Evolutionary conservation across 1,140 invertebrate species (phyloP).

Genomic region (Varroa destructor): DNA sequence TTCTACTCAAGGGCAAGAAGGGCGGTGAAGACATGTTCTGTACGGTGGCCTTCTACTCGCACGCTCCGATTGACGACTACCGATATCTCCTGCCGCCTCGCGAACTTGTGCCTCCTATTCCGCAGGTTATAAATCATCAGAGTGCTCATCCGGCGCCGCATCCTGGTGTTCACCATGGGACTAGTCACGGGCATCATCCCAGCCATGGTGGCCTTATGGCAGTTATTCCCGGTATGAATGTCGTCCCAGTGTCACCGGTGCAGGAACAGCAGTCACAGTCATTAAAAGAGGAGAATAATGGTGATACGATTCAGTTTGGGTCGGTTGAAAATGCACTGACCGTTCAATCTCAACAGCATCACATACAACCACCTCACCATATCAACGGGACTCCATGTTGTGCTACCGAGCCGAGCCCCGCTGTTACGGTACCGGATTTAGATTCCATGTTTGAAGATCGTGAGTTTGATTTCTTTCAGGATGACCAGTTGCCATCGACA

Average conservation of each 20-base stretch:
- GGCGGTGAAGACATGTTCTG: too few relatives aligned
- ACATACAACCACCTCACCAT: too few relatives aligned
- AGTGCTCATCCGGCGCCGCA: too few relatives aligned
- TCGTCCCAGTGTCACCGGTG: not conserved
- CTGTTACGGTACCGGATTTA: not conserved
- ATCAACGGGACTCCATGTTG: not conserved
- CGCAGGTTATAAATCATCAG: too few relatives aligned
- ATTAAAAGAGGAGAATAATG: not conserved
- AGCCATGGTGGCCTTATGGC: not conserved
- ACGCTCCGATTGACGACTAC: too few relatives aligned
- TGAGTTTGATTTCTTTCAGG: conserved; percentile 26
- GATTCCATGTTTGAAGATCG: conserved; percentile 16
- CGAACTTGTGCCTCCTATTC: too few relatives aligned
- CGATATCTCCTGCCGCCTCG: too few relatives aligned
- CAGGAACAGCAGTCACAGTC: not conserved
- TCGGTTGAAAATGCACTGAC: not conserved
- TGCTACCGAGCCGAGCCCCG: not conserved
- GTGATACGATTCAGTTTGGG: conserved; percentile 19
- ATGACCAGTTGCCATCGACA: conserved; percentile 1
- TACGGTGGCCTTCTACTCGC: too few relatives aligned
- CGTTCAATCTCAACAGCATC: too few relatives aligned
- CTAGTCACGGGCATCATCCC: not conserved
- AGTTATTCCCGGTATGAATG: conserved; percentile 18
- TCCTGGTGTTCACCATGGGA: not conserved
- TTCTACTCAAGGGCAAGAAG: too few relatives aligned